Percentiles rank a stretch among this genome's conserved stretches.
Conservation (phyloP, 2,888 invertebrate species). For the Chloroclystis v-ata region DNA sequence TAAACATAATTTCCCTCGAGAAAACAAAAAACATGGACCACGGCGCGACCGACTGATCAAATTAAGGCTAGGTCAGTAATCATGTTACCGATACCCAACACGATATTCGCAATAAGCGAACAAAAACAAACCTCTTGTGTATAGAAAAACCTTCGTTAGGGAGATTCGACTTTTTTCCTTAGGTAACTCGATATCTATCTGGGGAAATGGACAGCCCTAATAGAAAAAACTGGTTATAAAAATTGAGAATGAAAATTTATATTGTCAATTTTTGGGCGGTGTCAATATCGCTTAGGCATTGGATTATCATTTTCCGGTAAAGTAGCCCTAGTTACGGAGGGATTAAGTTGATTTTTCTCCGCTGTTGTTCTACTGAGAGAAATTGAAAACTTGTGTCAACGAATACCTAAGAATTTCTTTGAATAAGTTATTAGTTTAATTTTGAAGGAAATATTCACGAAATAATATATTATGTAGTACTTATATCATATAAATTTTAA, state of each 20-base stretch:
- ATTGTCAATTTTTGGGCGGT: constrained; percentile 51
- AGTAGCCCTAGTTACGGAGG: constrained; percentile 12
- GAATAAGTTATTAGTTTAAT: constrained; percentile 17
- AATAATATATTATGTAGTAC: neutral
- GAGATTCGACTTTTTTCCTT: constrained; percentile 51
- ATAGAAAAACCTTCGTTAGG: constrained; percentile 69
- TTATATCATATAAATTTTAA: too few species aligned
- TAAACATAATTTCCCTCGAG: constrained; percentile 51
- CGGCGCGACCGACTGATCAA: constrained; percentile 58
- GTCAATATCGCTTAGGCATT: constrained; percentile 38
- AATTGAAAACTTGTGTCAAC: constrained; percentile 29
- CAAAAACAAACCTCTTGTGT: constrained; percentile 70
- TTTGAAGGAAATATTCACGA: neutral
- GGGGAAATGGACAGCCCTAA: constrained; percentile 69
- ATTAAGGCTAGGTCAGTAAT: constrained; percentile 76
- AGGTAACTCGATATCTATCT: constrained; percentile 60
- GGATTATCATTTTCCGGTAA: constrained; percentile 26
- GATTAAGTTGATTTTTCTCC: constrained; percentile 13
- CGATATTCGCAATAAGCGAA: constrained; percentile 62
- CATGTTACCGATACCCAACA: constrained; percentile 75
- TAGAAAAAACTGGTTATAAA: constrained; percentile 63
- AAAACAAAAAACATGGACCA: constrained; percentile 56
- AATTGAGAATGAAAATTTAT: constrained; percentile 64
- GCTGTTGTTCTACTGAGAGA: constrained; percentile 18
- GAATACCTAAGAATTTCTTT: constrained; percentile 22